These are phyloP conservation scores for Megaceryle maxima DNA, from an alignment of 2,113 vertebrate species.

Conservation along the genomic window DNA sequence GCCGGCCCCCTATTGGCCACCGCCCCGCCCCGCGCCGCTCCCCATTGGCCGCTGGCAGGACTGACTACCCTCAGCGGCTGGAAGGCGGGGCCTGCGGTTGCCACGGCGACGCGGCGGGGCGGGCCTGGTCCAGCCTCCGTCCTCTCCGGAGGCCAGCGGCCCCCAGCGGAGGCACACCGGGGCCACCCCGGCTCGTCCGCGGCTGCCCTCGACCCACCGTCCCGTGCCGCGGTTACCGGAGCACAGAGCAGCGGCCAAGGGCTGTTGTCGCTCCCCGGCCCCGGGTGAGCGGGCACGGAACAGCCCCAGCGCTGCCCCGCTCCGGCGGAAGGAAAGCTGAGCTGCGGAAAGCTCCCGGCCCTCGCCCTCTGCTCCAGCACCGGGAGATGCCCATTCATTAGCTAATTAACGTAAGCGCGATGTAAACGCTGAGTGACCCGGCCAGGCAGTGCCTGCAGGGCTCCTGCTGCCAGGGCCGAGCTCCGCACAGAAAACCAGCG, in stretches of 20 bases:
- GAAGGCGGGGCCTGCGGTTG: not conserved
- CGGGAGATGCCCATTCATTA: not conserved
- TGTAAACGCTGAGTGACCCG: not conserved
- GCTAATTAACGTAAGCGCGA: not conserved
- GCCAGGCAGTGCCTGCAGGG: not conserved
- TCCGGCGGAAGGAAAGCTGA: not conserved
- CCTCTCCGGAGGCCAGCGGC: not conserved
- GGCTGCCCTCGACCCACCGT: not conserved
- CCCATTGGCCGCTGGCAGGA: not conserved
- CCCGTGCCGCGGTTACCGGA: too few relatives aligned
- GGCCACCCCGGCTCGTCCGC: not conserved
- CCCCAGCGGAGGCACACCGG: too few relatives aligned
- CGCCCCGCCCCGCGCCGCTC: not conserved
- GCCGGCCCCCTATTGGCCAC: not conserved
- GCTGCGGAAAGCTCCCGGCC: not conserved
- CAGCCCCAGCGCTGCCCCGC: not conserved
- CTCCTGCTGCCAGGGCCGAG: not conserved
- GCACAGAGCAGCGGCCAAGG: not conserved
- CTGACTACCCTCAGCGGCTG: not conserved
- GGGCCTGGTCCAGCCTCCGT: too few relatives aligned
- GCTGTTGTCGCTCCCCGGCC: not conserved
- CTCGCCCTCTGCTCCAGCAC: not conserved
- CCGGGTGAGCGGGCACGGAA: not conserved
- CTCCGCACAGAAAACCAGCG: not conserved
- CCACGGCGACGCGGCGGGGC: not conserved